Evolutionary conservation across 2,888 invertebrate genomes (phyloP), one percentile per base, ranked within the genome.

Genomic region (Asteroscopus sphinx): DNA sequence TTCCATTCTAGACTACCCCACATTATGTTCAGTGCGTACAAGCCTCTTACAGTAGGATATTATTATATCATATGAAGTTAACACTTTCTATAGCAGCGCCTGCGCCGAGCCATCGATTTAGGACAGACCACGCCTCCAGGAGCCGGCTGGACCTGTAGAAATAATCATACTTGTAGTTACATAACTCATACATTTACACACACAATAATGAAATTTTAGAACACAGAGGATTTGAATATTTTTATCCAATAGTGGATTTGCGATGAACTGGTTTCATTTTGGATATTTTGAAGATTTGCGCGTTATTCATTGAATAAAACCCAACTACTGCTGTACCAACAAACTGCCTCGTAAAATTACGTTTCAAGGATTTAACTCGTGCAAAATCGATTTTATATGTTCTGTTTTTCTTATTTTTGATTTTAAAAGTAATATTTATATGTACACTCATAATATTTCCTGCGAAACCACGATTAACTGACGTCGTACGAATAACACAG

Each of bases 71-170:
- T 6, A 35, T 36, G 26, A 40, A 30, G 44, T 45, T 79, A 91
- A 65, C 91, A 92, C n/a, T 74, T 75, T 12, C 93, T 86, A 63
- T 80, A 87, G 86, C 97, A 97, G 62, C 95, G 93, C 40, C 95
- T 93, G 58, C 95, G 95, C 63, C 95, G 95, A n/a, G 89, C 79
- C 55, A 96, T 83, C 56, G 95, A 94, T 61, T 87, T 90, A 0
- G 96, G 96, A 77, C 97, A 97, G 0, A 95, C 86, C 67, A 91
- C 94, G 11, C 96, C 97, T 2, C 96, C 96, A 64, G 96, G 95
- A 45, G 94, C 91, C 0, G 96, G 90, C 60, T 94, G 93, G 32
- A 87, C 85, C 96, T 96, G 87, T 0, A 33, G 49, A 36, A 3
- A 44, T 7, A 11, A 32, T 9, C 11, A 7, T 21, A 21, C 1